These are phyloP conservation scores for Astreopora myriophthalma DNA, from an alignment of 64 coral and sea anemone genomes.

Conservation along the genomic window DNA sequence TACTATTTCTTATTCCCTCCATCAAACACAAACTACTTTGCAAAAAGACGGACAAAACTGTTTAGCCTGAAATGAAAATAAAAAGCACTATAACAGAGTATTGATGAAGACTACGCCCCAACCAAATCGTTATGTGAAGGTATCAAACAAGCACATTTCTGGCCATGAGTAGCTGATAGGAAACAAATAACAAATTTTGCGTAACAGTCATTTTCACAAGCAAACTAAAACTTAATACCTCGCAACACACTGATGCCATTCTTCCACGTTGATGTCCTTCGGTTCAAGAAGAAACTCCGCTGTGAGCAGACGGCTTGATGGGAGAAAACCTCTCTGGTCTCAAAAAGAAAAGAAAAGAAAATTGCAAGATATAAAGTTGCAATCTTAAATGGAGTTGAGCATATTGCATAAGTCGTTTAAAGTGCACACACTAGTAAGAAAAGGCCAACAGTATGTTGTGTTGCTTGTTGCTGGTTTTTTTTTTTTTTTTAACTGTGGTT, in stretches of 20 bases:
- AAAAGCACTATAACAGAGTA: too few species aligned
- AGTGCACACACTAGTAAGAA: neutral
- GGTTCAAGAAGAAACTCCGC: neutral
- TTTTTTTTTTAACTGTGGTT: neutral
- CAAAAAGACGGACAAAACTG: neutral
- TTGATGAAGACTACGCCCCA: too few species aligned
- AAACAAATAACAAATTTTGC: neutral
- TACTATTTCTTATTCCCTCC: neutral
- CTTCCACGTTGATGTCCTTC: neutral
- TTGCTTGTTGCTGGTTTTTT: neutral
- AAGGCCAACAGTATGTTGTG: neutral
- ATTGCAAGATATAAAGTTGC: neutral
- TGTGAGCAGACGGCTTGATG: constrained; percentile 2
- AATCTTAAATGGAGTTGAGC: neutral
- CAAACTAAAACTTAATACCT: neutral
- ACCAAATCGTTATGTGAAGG: too few species aligned
- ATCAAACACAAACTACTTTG: neutral
- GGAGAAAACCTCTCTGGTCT: neutral
- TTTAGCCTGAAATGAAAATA: too few species aligned
- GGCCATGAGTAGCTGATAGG: neutral
- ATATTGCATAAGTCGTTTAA: neutral
- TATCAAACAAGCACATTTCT: neutral
- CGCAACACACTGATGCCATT: constrained; percentile 14
- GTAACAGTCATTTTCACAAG: too few species aligned
- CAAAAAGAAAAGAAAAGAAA: neutral